Base-by-base conservation (phyloP, 2,888 invertebrate genomes). In the Lucinisca nassula region DNA sequence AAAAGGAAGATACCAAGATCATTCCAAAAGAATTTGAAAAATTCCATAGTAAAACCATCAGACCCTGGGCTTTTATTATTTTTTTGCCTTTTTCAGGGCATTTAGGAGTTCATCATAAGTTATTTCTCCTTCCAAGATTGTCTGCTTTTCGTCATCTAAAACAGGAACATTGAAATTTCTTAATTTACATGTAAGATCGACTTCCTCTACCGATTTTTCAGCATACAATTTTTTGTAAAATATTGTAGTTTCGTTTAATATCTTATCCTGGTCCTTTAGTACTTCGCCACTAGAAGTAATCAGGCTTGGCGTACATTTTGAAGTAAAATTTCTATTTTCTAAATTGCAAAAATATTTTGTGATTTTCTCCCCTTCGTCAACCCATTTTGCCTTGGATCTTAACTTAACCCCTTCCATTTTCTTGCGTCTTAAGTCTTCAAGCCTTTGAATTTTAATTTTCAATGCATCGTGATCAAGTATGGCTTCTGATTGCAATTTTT, bases 11-110 rank as follows among this genome's bases (percentile, higher is more conserved):
- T 3, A 6, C 61, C 61, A 17, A 61, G 3, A 27, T 61, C 61
- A 10, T 6, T 10, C 61, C 61, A 61, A 61, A 61, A 61, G 30
- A n/a, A 61, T 61, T 61, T 61, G 27, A 61, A 61, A 27, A 61
- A 61, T 61, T 55, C 24, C 61, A 61, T 17, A 17, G 61, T 61
- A 27, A 61, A 61, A 61, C 61, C 61, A 61, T 61, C 61, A 61
- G 61, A 61, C 6, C 61, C 24, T 61, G 61, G 30, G 8, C 61
- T 27, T 27, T 61, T 61, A 4, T 61, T 30, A 61, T 61, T 61
- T 27, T n/a, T 61, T 61, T 17, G 61, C 61, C 61, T 30, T 61
- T 61, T 61, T 61, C 27, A 61, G 10, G 24, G 30, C 61, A 6
- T 27, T 27, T 61, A 61, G 30, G 30, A 61, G 30, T 30, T 61